A percentile compares a stretch with the other conserved stretches of the same genome.
phyloP scores from a whole-genome alignment of 2,113 vertebrate species.

The Corythornis vintsioides region DNA sequence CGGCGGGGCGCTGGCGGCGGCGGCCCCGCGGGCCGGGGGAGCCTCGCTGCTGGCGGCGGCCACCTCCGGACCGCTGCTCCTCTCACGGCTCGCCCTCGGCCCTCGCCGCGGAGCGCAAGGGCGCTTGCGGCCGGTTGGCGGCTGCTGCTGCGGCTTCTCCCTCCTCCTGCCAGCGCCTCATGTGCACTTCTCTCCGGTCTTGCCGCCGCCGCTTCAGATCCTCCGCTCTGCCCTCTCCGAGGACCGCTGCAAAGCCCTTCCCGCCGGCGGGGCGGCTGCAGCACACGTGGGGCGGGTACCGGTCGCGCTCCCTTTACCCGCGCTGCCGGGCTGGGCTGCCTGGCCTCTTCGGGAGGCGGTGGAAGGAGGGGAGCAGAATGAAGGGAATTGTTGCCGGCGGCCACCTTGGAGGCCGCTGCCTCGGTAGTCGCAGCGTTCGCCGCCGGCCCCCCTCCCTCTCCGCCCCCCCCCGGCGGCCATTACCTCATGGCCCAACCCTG shows the following conservation, averaged over 20 bases:
- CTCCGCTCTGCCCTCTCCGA: neutral
- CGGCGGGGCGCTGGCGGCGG: neutral
- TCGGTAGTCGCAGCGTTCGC: neutral
- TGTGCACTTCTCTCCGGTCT: neutral
- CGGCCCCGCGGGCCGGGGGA: neutral
- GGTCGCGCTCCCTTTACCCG: neutral
- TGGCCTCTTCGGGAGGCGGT: neutral
- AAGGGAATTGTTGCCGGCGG: neutral
- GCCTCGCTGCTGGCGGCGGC: neutral
- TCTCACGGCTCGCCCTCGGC: neutral
- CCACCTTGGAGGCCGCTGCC: neutral
- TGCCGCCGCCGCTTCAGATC: neutral
- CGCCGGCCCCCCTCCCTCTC: neutral
- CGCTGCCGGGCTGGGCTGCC: too few relatives aligned
- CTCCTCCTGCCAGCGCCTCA: neutral
- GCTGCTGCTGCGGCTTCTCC: neutral
- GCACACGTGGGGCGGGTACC: neutral
- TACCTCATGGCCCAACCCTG: constrained; percentile 46
- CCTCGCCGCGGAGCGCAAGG: neutral
- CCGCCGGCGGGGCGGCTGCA: neutral
- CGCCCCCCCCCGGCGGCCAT: constrained; percentile 16
- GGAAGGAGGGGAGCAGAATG: neutral
- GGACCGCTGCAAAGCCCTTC: neutral
- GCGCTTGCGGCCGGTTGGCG: neutral
- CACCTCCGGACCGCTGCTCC: neutral